These are phyloP conservation scores for Takifugu bimaculatus DNA, from an alignment of 2,113 vertebrate species.

Conservation along the genomic window DNA sequence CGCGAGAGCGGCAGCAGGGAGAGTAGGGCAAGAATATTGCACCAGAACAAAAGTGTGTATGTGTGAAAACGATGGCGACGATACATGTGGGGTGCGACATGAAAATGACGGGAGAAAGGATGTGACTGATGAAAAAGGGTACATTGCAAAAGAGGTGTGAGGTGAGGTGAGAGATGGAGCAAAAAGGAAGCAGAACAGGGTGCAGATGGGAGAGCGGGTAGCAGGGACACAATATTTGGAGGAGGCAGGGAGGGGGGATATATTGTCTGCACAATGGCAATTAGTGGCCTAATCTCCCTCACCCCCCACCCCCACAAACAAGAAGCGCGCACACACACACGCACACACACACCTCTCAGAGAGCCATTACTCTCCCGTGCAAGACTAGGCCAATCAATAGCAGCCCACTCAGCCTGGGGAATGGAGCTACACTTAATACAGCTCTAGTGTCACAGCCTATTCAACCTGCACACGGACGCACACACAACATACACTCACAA, in stretches of 20 bases:
- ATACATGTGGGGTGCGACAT: constrained; percentile 45
- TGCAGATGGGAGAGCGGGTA: constrained; percentile 53
- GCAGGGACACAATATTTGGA: constrained; percentile 42
- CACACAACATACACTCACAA: constrained; percentile 34
- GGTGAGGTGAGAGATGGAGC: constrained; percentile 32
- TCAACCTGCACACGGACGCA: constrained; percentile 66
- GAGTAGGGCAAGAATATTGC: neutral
- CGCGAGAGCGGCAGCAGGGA: constrained; percentile 3
- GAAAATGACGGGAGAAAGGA: constrained; percentile 28
- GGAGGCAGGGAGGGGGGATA: constrained; percentile 68
- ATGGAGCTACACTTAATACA: constrained; percentile 82
- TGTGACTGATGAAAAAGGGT: constrained; percentile 3
- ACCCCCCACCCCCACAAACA: constrained; percentile 14
- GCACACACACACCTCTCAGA: constrained; percentile 44
- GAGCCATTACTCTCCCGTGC: constrained; percentile 78
- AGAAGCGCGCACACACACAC: constrained; percentile 24
- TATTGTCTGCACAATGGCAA: constrained; percentile 84
- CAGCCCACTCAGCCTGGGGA: constrained; percentile 75
- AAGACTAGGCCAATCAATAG: constrained; percentile 85
- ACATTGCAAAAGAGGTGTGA: constrained; percentile 43
- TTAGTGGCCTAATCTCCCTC: constrained; percentile 81
- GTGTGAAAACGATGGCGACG: constrained; percentile 17
- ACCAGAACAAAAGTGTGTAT: constrained; percentile 11
- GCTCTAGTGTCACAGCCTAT: constrained; percentile 78
- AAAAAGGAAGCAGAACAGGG: constrained; percentile 55